Evolutionary conservation across 2,113 vertebrate species (phyloP), one percentile per base, ranked within the genome.

Genomic region (Phoxinus phoxinus): DNA sequence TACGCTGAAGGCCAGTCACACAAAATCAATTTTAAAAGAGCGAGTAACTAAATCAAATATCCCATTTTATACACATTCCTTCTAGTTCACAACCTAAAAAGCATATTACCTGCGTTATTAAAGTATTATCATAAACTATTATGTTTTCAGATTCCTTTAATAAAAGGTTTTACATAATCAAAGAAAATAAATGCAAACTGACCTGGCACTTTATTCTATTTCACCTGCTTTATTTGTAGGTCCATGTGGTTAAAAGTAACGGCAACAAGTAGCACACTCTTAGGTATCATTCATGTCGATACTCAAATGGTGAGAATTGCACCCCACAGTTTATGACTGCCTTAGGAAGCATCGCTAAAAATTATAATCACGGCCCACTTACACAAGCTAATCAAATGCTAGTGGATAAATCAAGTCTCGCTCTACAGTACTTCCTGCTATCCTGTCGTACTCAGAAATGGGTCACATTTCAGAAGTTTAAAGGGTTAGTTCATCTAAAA

Each of bases 41-140:
- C 3, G 9, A 72, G 9, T 75, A 17, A 35, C 73, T 63, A 63
- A 84, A 84, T 75, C 23, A 53, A 77, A 84, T 75, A 32, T 51
- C 21, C 5, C 30, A 67, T 77, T 85, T 67, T 37, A 67, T n/a
- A 32, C 25, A 23, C 44, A 35, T 27, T 6, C 61, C 9, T 81
- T 67, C 8, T 35, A 27, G 5, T 35, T 48, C 25, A 67, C 10
- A 11, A 41, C 3, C 11, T 80, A 27, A n/a, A 48, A 7, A 74
- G n/a, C 15, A 27, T 10, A 79, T 8, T 13, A n/a, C 10, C 17
- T 19, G 23, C 19, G 53, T 17, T 32, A 25, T 67, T 7, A 6
- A 19, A 17, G 32, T 32, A 30, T 67, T 3, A 56, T 9, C 53
- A 56, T 56, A 56, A 25, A 61, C 10, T 5, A 12, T 59, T 63